Conservation (phyloP, 2,888 invertebrate genomes). For the Mythimna lalbum region DNA sequence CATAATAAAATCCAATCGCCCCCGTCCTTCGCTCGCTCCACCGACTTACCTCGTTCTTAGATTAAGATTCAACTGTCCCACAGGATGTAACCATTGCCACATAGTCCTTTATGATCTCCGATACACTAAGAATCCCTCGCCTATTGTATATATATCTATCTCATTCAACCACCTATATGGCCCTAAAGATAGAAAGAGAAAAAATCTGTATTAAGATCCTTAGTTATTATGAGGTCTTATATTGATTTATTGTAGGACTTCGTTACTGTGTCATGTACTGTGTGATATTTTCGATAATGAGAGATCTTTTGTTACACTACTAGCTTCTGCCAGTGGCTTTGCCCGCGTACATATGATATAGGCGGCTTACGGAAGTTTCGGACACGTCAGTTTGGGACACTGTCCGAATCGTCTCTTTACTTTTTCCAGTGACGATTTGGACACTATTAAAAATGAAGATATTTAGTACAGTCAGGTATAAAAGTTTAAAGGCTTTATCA, state of each 20-base stretch:
- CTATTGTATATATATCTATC: constrained; percentile 55
- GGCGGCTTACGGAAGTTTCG: too few species aligned
- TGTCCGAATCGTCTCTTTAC: too few species aligned
- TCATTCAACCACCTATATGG: constrained; percentile 22
- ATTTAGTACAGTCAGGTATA: too few species aligned
- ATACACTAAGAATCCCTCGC: constrained; percentile 61
- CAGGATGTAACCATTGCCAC: constrained; percentile 80
- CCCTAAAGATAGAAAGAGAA: constrained; percentile 23
- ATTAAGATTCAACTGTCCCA: constrained; percentile 60
- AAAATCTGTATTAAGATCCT: constrained; percentile 30
- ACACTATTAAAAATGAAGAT: too few species aligned
- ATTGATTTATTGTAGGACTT: constrained; percentile 57
- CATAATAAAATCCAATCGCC: not conserved
- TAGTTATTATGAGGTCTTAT: constrained; percentile 41
- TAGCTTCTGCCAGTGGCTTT: not conserved
- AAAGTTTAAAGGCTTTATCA: too few species aligned
- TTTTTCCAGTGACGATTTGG: too few species aligned
- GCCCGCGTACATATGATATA: too few species aligned
- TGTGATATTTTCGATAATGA: constrained; percentile 1
- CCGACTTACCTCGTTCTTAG: constrained; percentile 24
- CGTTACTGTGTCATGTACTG: constrained; percentile 10
- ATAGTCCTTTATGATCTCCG: constrained; percentile 72
- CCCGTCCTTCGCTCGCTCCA: constrained; percentile 28
- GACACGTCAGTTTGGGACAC: too few species aligned
- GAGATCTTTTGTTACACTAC: constrained; percentile 9